Conservation (phyloP, 2,888 invertebrate genomes). For the Drosophila trichaetosa region DNA sequence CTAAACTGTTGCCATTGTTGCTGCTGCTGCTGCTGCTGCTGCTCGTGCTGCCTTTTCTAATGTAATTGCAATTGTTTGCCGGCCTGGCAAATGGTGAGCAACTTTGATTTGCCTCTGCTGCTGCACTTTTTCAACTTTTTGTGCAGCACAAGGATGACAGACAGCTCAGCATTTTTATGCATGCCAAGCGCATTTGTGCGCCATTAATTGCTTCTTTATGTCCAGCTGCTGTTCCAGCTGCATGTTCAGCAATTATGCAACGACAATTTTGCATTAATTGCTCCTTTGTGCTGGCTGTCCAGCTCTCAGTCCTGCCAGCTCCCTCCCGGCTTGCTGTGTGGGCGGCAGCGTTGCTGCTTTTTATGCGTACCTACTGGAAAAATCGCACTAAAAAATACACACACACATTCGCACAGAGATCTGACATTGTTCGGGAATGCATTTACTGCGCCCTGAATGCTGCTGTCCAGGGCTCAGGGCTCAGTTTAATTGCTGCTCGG, state of each 20-base stretch:
- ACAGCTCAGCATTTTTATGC: slow-evolving; percentile 77
- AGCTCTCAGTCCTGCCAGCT: slow-evolving; percentile 4
- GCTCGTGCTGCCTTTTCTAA: slow-evolving; percentile 64
- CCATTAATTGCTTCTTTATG: slow-evolving; percentile 82
- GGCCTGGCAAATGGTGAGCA: slow-evolving; percentile 55
- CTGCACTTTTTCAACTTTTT: slow-evolving; percentile 43
- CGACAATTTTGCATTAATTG: slow-evolving; percentile 82
- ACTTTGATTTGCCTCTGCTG: slow-evolving; percentile 55
- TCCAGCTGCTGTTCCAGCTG: slow-evolving; percentile 53
- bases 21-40: slow-evolving; percentile 6
- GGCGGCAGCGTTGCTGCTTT: slow-evolving; percentile 31
- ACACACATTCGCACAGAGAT: background rate
- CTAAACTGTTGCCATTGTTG: slow-evolving; percentile 50
- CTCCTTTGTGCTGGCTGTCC: slow-evolving; percentile 72
- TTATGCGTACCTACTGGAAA: slow-evolving; percentile 38
- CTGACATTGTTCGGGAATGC: slow-evolving; percentile 60
- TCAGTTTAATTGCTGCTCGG: slow-evolving; percentile 70
- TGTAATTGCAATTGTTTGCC: slow-evolving; percentile 79
- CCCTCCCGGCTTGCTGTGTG: slow-evolving; percentile 37
- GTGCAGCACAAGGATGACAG: slow-evolving; percentile 18
- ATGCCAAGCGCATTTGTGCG: slow-evolving; percentile 82
- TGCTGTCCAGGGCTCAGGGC: slow-evolving; percentile 18
- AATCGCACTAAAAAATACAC: slow-evolving; percentile 16
- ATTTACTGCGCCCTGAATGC: slow-evolving; percentile 53
- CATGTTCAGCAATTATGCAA: slow-evolving; percentile 82